Percentiles rank a stretch among this genome's conserved stretches.
Conservation (phyloP, 2,113 vertebrate species). For the Tragelaphus imberbis region DNA sequence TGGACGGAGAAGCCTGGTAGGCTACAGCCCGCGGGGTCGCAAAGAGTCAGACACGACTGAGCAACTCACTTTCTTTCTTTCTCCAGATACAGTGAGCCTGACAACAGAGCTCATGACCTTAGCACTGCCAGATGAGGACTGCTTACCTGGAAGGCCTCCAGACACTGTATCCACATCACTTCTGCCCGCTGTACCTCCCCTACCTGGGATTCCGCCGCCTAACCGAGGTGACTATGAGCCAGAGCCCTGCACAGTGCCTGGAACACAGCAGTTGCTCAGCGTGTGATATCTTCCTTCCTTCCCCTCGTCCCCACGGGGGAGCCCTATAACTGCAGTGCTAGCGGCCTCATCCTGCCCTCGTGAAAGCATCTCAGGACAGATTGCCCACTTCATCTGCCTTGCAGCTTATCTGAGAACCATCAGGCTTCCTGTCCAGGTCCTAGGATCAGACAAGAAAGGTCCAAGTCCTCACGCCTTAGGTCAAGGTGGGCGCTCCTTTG, state of each 20-base stretch:
- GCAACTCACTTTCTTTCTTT: no score
- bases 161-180: neutral
- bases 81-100: neutral
- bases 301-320: neutral
- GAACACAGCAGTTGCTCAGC: neutral
- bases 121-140: neutral
- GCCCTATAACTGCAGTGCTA: neutral
- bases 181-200: neutral
- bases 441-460: neutral
- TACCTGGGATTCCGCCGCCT: neutral
- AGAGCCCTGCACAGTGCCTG: neutral
- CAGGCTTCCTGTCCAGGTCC: neutral
- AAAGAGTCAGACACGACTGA: no score
- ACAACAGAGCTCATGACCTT: neutral
- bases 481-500: neutral
- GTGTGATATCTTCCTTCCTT: neutral
- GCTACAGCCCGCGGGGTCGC: no score
- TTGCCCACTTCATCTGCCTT: neutral
- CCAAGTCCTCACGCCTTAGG: neutral
- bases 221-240: neutral
- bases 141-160: neutral
- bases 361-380: neutral
- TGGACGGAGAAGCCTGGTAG: no score
- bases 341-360: neutral
- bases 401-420: neutral